A percentile compares a stretch with the other conserved stretches of the same genome.
Conservation (phyloP, 2,888 invertebrate genomes). For the Heterodera filipjevi region DNA sequence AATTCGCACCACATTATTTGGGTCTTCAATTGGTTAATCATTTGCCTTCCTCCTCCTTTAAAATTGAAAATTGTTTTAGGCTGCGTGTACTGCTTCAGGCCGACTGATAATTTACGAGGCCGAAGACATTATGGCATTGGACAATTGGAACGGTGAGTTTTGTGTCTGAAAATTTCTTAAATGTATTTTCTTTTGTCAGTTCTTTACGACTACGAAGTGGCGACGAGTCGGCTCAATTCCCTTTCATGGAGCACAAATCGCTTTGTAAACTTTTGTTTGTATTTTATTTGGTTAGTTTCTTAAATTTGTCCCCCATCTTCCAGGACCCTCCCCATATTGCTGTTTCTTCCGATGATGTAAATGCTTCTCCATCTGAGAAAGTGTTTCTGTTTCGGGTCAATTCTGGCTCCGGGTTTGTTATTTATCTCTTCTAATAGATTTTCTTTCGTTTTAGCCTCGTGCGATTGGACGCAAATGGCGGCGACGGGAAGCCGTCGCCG, state of each 20-base stretch:
- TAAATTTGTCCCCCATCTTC: neutral
- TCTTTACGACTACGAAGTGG: conserved; percentile 24
- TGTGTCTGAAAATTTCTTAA: neutral
- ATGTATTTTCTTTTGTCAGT: neutral
- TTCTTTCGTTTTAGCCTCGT: neutral
- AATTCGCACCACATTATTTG: conserved; percentile 92
- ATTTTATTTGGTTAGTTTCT: neutral
- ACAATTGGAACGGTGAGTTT: conserved; percentile 82
- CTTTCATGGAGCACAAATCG: conserved; percentile 88
- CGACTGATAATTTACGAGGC: conserved; percentile 85
- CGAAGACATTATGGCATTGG: conserved; percentile 95
- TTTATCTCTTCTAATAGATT: too few species aligned
- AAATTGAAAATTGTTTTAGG: conserved; percentile 68
- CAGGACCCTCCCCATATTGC: conserved; percentile 82
- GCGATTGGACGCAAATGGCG: neutral
- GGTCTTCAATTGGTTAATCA: conserved; percentile 77
- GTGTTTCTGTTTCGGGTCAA: conserved; percentile 33
- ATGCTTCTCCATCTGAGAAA: conserved; percentile 69
- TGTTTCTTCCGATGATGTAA: conserved; percentile 82
- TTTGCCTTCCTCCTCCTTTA: conserved; percentile 39
- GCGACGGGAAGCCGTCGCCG: conserved; percentile 15
- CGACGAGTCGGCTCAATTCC: conserved; percentile 81
- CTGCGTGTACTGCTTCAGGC: conserved; percentile 91
- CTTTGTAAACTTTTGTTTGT: conserved; percentile 63
- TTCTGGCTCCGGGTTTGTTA: conserved; percentile 24